A percentile compares a stretch with the other conserved stretches of the same genome.
These are phyloP conservation scores for Tenthredo mesomela DNA, from an alignment of 2,888 invertebrate species.

Conservation along the genomic window DNA sequence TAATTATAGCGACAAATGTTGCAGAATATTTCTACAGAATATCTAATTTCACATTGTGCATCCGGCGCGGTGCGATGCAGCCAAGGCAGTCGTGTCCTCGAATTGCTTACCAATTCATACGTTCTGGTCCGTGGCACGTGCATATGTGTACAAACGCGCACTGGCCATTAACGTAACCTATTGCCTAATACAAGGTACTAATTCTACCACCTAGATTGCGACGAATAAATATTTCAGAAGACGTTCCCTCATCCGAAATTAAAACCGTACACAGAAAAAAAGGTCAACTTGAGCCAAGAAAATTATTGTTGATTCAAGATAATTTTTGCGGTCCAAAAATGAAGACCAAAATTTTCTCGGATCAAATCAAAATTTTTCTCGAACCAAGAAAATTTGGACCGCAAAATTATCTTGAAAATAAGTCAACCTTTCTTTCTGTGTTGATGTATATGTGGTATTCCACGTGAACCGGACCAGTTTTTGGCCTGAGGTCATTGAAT, in stretches of 20 bases:
- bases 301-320: no score
- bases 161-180: slow-evolving; percentile 43
- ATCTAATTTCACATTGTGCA: slow-evolving; percentile 42
- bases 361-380: no score
- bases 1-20: slow-evolving; percentile 24
- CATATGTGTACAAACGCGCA: background rate
- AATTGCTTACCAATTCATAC: slow-evolving; percentile 49
- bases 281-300: no score
- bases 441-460: no score
- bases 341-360: no score
- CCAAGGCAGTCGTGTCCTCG: background rate
- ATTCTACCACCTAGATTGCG: slow-evolving; percentile 23
- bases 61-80: background rate
- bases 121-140: slow-evolving; percentile 23
- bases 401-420: no score
- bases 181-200: slow-evolving; percentile 24
- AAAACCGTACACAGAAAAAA: no score
- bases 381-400: no score
- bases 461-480: no score
- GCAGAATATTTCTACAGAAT: slow-evolving; percentile 44
- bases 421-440: no score
- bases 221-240: slow-evolving; percentile 42
- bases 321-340: no score
- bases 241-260: background rate
- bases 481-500: no score